Evolutionary conservation across 1,140 invertebrate species (phyloP).

Genomic region (Ostrea denselamellosa): DNA sequence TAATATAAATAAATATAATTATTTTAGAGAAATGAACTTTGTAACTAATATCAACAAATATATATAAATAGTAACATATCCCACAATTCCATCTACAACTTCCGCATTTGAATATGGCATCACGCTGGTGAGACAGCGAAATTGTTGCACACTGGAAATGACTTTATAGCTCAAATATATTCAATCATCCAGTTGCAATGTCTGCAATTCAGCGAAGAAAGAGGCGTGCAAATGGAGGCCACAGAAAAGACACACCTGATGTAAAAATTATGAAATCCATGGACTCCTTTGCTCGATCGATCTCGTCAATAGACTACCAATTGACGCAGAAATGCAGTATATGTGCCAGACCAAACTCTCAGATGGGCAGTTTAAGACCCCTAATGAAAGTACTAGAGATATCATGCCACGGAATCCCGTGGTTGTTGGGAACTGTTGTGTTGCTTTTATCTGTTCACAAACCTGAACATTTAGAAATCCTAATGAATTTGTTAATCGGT

Average conservation of each 20-base stretch:
- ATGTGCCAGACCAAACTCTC: slow-evolving; percentile 69
- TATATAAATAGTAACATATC: slow-evolving; percentile 49
- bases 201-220: slow-evolving; percentile 56
- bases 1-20: no score
- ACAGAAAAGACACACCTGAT: slow-evolving; percentile 50
- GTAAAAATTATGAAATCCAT: slow-evolving; percentile 55
- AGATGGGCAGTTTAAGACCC: slow-evolving; percentile 68
- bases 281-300: slow-evolving; percentile 55
- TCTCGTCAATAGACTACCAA: slow-evolving; percentile 32
- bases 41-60: slow-evolving; percentile 22
- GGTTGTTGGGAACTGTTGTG: slow-evolving; percentile 87
- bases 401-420: slow-evolving; percentile 93
- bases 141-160: background rate
- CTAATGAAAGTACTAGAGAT: slow-evolving; percentile 83
- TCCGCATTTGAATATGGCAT: slow-evolving; percentile 3
- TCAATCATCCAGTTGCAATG: slow-evolving; percentile 39
- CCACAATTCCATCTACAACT: slow-evolving; percentile 44
- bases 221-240: slow-evolving; percentile 50
- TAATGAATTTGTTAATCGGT: slow-evolving; percentile 92
- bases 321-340: slow-evolving; percentile 63
- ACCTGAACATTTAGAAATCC: slow-evolving; percentile 85
- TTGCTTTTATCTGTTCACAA: slow-evolving; percentile 87
- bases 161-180: background rate
- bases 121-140: background rate
- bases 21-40: background rate